Evolutionary conservation across 2,113 vertebrate genomes (phyloP).

Genomic region (Maccullochella peelii): DNA sequence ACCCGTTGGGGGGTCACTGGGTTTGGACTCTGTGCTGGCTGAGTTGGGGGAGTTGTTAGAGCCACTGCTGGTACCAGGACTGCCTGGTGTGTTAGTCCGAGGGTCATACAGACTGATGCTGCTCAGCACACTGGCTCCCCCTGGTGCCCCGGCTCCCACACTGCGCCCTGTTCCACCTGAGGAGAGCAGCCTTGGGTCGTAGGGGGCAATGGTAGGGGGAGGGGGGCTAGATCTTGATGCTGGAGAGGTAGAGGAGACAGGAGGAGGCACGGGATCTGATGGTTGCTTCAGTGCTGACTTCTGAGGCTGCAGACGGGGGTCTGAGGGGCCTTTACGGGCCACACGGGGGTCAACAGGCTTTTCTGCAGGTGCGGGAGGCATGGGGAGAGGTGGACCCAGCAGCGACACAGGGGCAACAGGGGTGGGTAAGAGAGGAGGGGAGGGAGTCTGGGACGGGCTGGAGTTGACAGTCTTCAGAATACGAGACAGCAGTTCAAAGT

Average conservation of each 20-base stretch:
- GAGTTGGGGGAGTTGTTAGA: slow-evolving; percentile 70
- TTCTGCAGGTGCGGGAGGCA: slow-evolving; percentile 72
- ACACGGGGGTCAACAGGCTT: slow-evolving; percentile 91
- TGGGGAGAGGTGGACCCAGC: slow-evolving; percentile 29
- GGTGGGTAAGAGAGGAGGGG: slow-evolving; percentile 54
- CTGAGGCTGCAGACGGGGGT: slow-evolving; percentile 88
- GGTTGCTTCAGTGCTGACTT: slow-evolving; percentile 82
- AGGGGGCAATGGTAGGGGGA: slow-evolving; percentile 87
- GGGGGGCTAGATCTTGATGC: slow-evolving; percentile 70
- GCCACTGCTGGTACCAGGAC: slow-evolving; percentile 61
- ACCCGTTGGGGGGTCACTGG: slow-evolving; percentile 32
- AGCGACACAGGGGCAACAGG: slow-evolving; percentile 42
- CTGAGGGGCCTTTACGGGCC: slow-evolving; percentile 82
- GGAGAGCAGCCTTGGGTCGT: slow-evolving; percentile 90
- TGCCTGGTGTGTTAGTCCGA: slow-evolving; percentile 84
- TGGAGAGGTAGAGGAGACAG: slow-evolving; percentile 47
- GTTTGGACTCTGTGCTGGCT: slow-evolving; percentile 71
- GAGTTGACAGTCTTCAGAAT: slow-evolving; percentile 92
- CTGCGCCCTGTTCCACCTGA: slow-evolving; percentile 83
- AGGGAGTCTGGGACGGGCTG: slow-evolving; percentile 68
- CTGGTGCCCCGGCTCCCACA: slow-evolving; percentile 70
- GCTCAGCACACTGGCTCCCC: slow-evolving; percentile 91
- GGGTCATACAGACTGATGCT: slow-evolving; percentile 94
- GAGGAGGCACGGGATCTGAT: slow-evolving; percentile 39
- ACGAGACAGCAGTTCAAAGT: slow-evolving; percentile 92